phyloP scores from a whole-genome alignment of 1,140 invertebrate species.

The Euglossa dilemma region DNA sequence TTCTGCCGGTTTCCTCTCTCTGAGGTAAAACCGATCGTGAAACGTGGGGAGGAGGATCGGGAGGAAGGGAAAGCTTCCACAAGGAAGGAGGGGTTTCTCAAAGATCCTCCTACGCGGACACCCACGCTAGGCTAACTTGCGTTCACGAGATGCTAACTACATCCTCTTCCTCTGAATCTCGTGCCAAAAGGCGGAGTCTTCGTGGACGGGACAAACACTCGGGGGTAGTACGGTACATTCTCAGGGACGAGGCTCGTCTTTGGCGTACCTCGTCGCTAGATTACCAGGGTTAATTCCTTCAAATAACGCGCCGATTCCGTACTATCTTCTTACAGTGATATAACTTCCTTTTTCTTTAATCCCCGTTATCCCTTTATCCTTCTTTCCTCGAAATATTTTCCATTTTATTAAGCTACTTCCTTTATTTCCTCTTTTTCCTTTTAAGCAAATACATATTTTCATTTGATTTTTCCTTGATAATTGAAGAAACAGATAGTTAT shows the following conservation, averaged over 20 bases:
- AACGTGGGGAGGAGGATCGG: slow-evolving; percentile 33
- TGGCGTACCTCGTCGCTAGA: slow-evolving; percentile 11
- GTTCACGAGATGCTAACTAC: slow-evolving; percentile 44
- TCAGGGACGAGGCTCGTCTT: slow-evolving; percentile 43
- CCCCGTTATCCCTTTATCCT: not conserved
- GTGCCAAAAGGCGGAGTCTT: slow-evolving; percentile 58
- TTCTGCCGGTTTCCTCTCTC: slow-evolving; percentile 31
- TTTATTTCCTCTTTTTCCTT: too few species aligned
- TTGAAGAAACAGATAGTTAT: too few species aligned
- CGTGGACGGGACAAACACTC: slow-evolving; percentile 36
- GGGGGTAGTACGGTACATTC: slow-evolving; percentile 32
- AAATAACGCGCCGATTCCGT: not conserved
- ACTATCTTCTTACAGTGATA: not conserved
- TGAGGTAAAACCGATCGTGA: slow-evolving; percentile 25
- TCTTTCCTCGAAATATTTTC: not conserved
- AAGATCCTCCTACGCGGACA: slow-evolving; percentile 74
- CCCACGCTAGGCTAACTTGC: slow-evolving; percentile 62
- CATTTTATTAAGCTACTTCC: not conserved
- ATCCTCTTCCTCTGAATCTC: slow-evolving; percentile 47
- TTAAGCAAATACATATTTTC: not conserved
- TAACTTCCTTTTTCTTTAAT: not conserved
- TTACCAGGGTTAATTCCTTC: slow-evolving; percentile 11
- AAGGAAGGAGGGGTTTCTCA: slow-evolving; percentile 69
- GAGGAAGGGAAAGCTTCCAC: slow-evolving; percentile 38
- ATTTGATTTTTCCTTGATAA: not conserved